Evolutionary conservation across 1,140 invertebrate genomes (phyloP), one percentile per base, ranked within the genome.

Genomic region (Pogonomyrmex barbatus): DNA sequence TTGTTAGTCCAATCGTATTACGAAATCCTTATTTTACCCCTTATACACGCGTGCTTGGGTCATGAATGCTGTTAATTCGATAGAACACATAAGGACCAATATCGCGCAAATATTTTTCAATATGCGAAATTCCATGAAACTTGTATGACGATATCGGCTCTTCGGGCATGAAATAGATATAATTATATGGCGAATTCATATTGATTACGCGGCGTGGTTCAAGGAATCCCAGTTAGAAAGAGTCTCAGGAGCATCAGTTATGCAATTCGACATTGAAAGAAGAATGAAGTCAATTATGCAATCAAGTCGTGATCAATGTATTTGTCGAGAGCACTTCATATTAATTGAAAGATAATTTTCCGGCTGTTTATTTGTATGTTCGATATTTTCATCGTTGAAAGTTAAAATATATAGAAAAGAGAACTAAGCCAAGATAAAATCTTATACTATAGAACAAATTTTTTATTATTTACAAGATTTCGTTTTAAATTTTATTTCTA

Each of bases 261-360:
- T 75, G 71, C 50, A 56, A 54, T 75, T 75, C 33, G 8, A 56
- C 33, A 75, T 75, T 17, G 33, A 75, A 56, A 56, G 52, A 75
- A 75, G 52, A 75, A 73, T 30, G 33, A 10, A 54, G n/a, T 50
- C 42, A 36, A 33, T 56, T 75, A 54, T 56, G 33, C 71, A 75
- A 54, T 39, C 17, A 33, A 8, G 24, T 39, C 17, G 9, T 14
- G 33, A 56, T 75, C 24, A 71, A 71, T 71, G 42, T 71, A 50
- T 52, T 71, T 36, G 17, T 14, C 10, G 33, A 75, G 52, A 24
- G 17, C 52, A 30, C 71, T 75, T 56, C n/a, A 36, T 39, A 56
- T 75, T 75, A 75, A 75, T 75, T 75, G 36, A 42, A 75, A 54
- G 52, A 75, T 42, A 42, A 75, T 56, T 56, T 75, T 33, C 10